Evolutionary conservation across 2,113 vertebrate species (phyloP).

Genomic region (Melanostigma gelatinosum): DNA sequence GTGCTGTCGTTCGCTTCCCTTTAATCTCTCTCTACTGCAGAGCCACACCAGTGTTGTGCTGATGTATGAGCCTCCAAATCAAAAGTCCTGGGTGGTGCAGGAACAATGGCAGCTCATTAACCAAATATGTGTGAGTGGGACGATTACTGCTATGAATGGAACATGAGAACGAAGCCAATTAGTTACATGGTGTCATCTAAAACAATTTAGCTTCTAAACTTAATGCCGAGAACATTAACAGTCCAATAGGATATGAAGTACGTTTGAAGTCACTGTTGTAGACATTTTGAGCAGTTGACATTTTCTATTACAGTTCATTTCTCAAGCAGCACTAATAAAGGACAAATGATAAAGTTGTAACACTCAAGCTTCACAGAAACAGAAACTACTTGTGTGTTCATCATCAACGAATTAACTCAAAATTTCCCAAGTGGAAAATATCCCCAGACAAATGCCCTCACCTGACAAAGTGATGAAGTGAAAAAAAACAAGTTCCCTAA

Average conservation of each 20-base stretch:
- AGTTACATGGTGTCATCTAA: slow-evolving; percentile 2
- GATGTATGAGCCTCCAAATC: slow-evolving; percentile 54
- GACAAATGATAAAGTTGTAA: no score
- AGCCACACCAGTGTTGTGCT: slow-evolving; percentile 50
- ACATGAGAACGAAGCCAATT: slow-evolving; percentile 16
- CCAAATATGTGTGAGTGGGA: not conserved
- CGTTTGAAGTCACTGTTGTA: not conserved
- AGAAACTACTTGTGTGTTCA: not conserved
- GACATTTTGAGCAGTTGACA: not conserved
- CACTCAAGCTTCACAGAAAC: slow-evolving; percentile 12
- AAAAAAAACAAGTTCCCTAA: not conserved
- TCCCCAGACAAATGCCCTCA: not conserved
- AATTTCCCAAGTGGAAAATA: not conserved
- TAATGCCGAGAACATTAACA: not conserved
- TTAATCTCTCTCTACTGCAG: slow-evolving; percentile 66
- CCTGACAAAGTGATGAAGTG: not conserved
- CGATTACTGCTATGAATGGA: slow-evolving; percentile 31
- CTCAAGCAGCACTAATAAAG: not conserved
- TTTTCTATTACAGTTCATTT: not conserved
- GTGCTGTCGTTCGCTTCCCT: slow-evolving; percentile 45
- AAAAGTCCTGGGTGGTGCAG: slow-evolving; percentile 47
- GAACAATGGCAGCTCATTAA: slow-evolving; percentile 55
- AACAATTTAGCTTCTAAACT: slow-evolving; percentile 13
- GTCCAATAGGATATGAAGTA: not conserved
- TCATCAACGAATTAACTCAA: not conserved